These are phyloP conservation scores for Lepus europaeus DNA, from an alignment of 2,113 vertebrate genomes.

Conservation along the genomic window DNA sequence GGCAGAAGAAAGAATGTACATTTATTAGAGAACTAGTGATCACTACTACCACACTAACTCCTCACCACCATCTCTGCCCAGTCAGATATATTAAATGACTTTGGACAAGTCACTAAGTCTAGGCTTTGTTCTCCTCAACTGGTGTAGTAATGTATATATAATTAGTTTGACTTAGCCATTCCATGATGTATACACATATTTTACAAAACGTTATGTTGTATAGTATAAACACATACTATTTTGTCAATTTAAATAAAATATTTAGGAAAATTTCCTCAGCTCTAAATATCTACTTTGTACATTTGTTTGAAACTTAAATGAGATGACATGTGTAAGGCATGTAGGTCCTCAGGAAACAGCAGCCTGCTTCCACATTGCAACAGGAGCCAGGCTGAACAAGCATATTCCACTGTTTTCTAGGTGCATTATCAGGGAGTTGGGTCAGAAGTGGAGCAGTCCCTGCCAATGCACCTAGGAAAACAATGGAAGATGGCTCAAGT, in stretches of 20 bases:
- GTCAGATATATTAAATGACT: not conserved
- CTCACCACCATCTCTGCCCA: not conserved
- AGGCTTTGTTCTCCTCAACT: not conserved
- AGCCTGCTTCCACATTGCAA: not conserved
- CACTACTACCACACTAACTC: not conserved
- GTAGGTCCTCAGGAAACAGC: not conserved
- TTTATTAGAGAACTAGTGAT: constrained; percentile 22
- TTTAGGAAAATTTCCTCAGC: not conserved
- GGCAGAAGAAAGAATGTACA: not conserved
- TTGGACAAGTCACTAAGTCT: not conserved
- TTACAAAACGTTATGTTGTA: not conserved
- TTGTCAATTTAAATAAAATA: not conserved
- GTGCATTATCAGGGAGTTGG: too few relatives aligned
- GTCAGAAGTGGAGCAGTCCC: too few relatives aligned
- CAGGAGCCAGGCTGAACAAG: not conserved
- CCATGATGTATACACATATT: not conserved
- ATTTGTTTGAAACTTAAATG: not conserved
- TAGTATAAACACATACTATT: not conserved
- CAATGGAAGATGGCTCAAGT: too few relatives aligned
- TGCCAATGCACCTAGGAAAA: too few relatives aligned
- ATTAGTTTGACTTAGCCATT: not conserved
- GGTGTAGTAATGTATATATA: not conserved
- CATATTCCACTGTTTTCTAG: too few relatives aligned
- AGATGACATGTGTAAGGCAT: not conserved
- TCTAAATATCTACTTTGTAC: not conserved